Percentiles rank a stretch among this genome's conserved stretches.
Conservation (phyloP, 2,797 vertebrate species). For the Miichthys miiuy region DNA sequence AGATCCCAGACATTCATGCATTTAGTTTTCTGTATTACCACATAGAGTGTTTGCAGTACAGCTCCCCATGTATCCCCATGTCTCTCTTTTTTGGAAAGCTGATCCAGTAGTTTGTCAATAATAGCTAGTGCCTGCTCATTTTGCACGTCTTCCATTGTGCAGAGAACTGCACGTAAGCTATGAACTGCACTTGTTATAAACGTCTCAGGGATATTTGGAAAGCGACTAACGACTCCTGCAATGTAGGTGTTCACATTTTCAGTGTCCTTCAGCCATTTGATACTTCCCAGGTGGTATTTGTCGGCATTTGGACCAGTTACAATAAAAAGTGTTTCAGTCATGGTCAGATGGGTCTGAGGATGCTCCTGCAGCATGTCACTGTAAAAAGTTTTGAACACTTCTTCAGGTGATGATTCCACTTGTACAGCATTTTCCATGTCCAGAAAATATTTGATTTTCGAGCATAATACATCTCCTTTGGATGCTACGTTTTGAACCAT, state of each 20-base stretch:
- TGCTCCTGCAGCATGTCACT: not conserved
- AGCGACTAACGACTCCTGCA: not conserved
- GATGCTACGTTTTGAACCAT: no score
- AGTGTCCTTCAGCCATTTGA: not conserved
- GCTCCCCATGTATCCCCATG: no score
- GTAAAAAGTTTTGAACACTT: not conserved
- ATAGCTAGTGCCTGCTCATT: no score
- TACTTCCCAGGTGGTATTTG: not conserved
- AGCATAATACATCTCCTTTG: no score
- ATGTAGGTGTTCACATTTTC: not conserved
- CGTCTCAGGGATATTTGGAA: not conserved
- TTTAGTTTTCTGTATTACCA: no score
- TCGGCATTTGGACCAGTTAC: no score
- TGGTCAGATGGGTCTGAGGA: not conserved
- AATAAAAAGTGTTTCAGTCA: not conserved
- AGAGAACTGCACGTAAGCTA: slow-evolving; percentile 24
- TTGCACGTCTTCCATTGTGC: no score
- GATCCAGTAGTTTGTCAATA: no score
- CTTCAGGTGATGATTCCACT: not conserved
- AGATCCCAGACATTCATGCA: no score
- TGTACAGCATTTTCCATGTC: not conserved
- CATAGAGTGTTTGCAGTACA: no score
- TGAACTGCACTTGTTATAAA: accelerated
- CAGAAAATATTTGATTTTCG: no score
- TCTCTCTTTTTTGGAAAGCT: no score